phyloP scores from a whole-genome alignment of 2,113 vertebrate genomes.

The Odontophorus gujanensis region DNA sequence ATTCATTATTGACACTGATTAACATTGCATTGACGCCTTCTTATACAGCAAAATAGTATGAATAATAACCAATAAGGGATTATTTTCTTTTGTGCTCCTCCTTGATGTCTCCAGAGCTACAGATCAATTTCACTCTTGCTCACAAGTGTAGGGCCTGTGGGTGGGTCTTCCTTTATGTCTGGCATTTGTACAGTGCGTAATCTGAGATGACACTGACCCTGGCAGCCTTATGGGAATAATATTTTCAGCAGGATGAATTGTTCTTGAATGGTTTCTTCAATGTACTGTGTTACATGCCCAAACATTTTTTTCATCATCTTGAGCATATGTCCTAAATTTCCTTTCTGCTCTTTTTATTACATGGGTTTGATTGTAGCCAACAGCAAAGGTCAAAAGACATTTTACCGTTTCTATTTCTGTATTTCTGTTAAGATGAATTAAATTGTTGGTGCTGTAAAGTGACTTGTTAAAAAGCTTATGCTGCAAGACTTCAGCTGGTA shows the following conservation, averaged over 20 bases:
- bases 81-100: background rate
- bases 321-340: background rate
- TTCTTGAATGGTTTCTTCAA: slow-evolving; percentile 35
- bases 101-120: background rate
- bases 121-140: slow-evolving; percentile 44
- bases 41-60: background rate
- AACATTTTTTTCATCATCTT: background rate
- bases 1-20: background rate
- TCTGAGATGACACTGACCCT: slow-evolving; percentile 35
- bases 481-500: slow-evolving; percentile 16
- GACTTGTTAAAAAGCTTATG: slow-evolving; percentile 54
- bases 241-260: slow-evolving; percentile 21
- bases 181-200: background rate
- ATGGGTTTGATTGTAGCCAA: slow-evolving; percentile 41
- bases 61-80: background rate
- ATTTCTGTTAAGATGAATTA: slow-evolving; percentile 44
- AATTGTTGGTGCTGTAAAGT: slow-evolving; percentile 28
- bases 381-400: slow-evolving; percentile 56
- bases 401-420: slow-evolving; percentile 28
- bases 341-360: background rate
- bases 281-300: background rate
- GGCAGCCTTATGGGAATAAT: slow-evolving; percentile 20
- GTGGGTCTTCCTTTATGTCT: background rate
- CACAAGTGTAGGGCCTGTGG: background rate
- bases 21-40: background rate